These are phyloP conservation scores for Ochotona curzoniae DNA, from an alignment of 2,113 vertebrate species.

Conservation along the genomic window DNA sequence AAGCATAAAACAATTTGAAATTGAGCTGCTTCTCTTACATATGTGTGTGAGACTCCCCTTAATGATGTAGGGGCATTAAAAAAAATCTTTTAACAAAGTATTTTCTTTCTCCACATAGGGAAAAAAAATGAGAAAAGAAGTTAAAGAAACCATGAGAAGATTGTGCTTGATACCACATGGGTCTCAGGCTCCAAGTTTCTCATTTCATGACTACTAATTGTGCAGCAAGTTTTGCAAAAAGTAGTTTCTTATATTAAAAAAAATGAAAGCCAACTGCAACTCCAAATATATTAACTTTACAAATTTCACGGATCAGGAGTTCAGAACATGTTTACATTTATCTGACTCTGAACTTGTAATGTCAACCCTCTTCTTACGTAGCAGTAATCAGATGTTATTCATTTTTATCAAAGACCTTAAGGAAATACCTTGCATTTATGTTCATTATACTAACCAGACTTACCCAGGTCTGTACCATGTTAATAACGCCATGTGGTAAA, in stretches of 20 bases:
- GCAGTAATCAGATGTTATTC: not conserved
- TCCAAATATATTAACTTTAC: not conserved
- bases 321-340: not conserved
- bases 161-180: not conserved
- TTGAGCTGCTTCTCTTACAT: not conserved
- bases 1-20: conserved; percentile 58
- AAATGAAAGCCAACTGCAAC: not conserved
- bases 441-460: not conserved
- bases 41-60: not conserved
- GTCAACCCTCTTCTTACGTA: not conserved
- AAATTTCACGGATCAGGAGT: not conserved
- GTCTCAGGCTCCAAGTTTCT: not conserved
- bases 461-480: not conserved
- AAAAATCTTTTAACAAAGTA: conserved; percentile 21
- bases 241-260: not conserved
- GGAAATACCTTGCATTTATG: not conserved
- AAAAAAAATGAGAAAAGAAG: not conserved
- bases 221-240: not conserved
- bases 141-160: not conserved
- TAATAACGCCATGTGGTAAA: not conserved
- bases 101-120: not conserved
- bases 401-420: not conserved
- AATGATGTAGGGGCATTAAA: not conserved
- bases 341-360: not conserved
- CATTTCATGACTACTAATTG: not conserved